Evolutionary conservation across 2,113 vertebrate genomes (phyloP), one percentile per base, ranked within the genome.

Genomic region (Neogale vison): DNA sequence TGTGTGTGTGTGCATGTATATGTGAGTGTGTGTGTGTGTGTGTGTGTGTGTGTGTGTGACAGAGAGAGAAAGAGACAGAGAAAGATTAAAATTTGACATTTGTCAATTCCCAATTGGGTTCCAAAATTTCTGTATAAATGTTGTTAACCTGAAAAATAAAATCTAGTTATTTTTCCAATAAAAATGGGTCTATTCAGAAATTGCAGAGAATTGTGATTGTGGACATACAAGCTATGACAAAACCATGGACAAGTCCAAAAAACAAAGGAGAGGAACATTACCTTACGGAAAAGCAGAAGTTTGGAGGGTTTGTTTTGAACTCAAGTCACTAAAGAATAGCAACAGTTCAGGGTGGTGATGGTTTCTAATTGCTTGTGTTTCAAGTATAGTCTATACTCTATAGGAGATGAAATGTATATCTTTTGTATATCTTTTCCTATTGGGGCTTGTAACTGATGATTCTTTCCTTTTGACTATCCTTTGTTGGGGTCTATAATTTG

Each of bases 61-160:
- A 10, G 7, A 72, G 10, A 72, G 23, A 9, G n/a, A 3, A 1
- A n/a, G 31, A 71, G 21, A 59, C 21, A 10, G 8, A 72, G 10
- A 72, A 55, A 45, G 36, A 47, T n/a, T 61, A 61, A 77, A 59
- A 89, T 34, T 76, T 79, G 29, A 65, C 34, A 90, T 65, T 36
- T 79, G 71, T 76, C 55, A 89, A 69, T 86, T 50, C 20, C 50
- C 45, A 69, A 89, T 39, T 61, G 55, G 39, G 34, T 61, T 59
- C 52, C 34, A 90, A 79, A 90, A 63, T 63, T 50, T 79, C 63
- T n/a, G 21, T 36, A 50, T 79, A 65, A 77, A 47, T 77, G 74
- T 45, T 45, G 39, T 77, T 77, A 47, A 77, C 42, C 74, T 31
- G 26, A 47, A 77, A 77, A 77, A 77, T 31, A 77, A 77, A 77